Evolutionary conservation across 2,113 vertebrate species (phyloP).

Genomic region (Terrapene triunguis): DNA sequence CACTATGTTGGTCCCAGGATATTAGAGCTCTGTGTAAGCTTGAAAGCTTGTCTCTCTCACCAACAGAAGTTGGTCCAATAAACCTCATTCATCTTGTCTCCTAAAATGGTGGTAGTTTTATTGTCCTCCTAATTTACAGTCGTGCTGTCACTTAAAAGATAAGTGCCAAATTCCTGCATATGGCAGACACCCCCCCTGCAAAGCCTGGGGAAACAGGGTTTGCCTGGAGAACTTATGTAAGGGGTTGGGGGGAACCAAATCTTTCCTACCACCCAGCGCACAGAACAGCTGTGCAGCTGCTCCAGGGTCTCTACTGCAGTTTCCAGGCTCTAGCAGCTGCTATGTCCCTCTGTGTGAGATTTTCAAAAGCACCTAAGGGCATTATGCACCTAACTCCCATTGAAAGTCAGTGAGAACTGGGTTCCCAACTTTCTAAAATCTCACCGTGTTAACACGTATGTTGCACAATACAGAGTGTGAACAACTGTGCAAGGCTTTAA

Average conservation of each 20-base stretch:
- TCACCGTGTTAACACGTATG: background rate
- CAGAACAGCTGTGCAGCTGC: background rate
- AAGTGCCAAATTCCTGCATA: background rate
- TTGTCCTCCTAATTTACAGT: background rate
- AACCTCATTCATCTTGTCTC: background rate
- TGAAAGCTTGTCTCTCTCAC: background rate
- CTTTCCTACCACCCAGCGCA: background rate
- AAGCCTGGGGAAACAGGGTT: background rate
- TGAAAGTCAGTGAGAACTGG: background rate
- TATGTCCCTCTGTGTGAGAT: background rate
- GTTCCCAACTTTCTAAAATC: background rate
- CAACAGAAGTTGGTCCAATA: background rate
- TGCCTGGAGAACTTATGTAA: background rate
- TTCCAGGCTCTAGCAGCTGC: background rate
- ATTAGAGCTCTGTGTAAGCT: background rate
- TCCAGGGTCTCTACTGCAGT: background rate
- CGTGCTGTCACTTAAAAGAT: background rate
- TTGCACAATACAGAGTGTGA: background rate
- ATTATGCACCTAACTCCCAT: background rate
- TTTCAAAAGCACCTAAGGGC: background rate
- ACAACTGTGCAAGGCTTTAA: background rate
- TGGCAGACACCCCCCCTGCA: background rate
- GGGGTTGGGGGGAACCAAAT: background rate
- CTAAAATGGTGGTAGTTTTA: background rate
- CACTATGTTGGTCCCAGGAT: background rate